phyloP scores from a whole-genome alignment of 2,797 vertebrate genomes.

The Liasis olivaceus region DNA sequence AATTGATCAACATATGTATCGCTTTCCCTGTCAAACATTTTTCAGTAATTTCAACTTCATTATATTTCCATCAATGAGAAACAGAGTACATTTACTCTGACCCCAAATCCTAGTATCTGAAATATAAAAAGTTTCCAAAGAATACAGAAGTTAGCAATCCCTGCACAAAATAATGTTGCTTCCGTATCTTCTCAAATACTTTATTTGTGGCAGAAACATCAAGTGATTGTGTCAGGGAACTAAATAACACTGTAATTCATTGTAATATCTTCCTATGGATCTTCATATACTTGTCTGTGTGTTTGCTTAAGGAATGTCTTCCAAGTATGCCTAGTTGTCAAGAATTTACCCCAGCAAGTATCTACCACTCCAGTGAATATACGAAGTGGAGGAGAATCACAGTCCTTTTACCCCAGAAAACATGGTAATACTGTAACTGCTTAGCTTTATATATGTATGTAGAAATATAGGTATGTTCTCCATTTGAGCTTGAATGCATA shows the following conservation, averaged over 20 bases:
- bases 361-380: conserved; percentile 96
- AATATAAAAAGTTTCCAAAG: background rate
- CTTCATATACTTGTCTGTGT: conserved; percentile 44
- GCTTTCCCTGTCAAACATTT: background rate
- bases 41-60: background rate
- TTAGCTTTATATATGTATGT: background rate
- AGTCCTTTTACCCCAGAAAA: conserved; percentile 92
- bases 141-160: background rate
- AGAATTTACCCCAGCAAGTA: conserved; percentile 94
- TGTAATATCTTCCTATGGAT: conserved; percentile 9
- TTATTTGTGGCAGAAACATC: conserved; percentile 2
- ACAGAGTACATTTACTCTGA: background rate
- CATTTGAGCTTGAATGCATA: background rate
- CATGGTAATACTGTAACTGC: conserved; percentile 78
- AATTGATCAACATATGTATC: background rate
- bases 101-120: background rate
- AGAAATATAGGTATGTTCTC: background rate
- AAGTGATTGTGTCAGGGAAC: background rate
- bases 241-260: background rate
- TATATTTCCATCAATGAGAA: background rate
- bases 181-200: background rate
- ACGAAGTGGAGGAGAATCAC: conserved; percentile 93
- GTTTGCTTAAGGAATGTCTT: conserved; percentile 87
- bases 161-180: background rate
- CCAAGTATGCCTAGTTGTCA: conserved; percentile 98